These are phyloP conservation scores for Sebastes kiyomatsui DNA, from an alignment of 2,797 vertebrate species.

Conservation along the genomic window DNA sequence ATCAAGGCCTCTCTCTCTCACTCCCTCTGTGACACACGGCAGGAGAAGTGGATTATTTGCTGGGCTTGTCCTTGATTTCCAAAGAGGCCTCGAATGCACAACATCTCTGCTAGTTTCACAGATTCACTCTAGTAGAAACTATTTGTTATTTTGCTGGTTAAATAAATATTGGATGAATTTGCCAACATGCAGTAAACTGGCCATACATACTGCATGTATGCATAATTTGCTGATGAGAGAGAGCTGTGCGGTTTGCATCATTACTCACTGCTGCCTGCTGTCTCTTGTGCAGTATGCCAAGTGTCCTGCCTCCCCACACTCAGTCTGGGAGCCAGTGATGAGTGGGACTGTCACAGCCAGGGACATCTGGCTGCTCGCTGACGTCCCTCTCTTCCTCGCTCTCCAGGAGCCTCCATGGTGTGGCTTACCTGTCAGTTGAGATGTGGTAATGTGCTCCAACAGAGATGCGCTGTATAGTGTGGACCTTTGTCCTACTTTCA, in stretches of 20 bases:
- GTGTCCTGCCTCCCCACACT: conserved; percentile 81
- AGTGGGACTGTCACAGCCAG: conserved; percentile 83
- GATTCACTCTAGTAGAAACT: not conserved
- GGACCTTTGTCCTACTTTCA: conserved; percentile 77
- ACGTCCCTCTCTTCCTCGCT: conserved; percentile 71
- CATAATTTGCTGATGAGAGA: conserved; percentile 80
- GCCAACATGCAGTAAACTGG: conserved; percentile 50
- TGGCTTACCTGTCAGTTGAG: conserved; percentile 77
- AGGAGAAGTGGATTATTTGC: conserved; percentile 60
- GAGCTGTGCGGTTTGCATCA: conserved; percentile 78
- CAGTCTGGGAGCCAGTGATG: conserved; percentile 82
- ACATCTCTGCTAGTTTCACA: conserved; percentile 11
- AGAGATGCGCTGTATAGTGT: conserved; percentile 69
- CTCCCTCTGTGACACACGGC: conserved; percentile 59
- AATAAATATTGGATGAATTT: conserved; percentile 38
- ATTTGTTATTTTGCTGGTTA: conserved; percentile 29
- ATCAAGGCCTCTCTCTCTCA: conserved; percentile 71
- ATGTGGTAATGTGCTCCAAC: conserved; percentile 79
- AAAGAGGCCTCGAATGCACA: conserved; percentile 38
- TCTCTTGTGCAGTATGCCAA: conserved; percentile 79
- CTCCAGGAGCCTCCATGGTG: conserved; percentile 73
- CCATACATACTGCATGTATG: conserved; percentile 73
- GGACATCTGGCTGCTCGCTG: conserved; percentile 81
- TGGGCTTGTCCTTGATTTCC: conserved; percentile 47
- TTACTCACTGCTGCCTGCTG: conserved; percentile 84